phyloP scores from a whole-genome alignment of 2,113 vertebrate genomes.

The Ifrita kowaldi region DNA sequence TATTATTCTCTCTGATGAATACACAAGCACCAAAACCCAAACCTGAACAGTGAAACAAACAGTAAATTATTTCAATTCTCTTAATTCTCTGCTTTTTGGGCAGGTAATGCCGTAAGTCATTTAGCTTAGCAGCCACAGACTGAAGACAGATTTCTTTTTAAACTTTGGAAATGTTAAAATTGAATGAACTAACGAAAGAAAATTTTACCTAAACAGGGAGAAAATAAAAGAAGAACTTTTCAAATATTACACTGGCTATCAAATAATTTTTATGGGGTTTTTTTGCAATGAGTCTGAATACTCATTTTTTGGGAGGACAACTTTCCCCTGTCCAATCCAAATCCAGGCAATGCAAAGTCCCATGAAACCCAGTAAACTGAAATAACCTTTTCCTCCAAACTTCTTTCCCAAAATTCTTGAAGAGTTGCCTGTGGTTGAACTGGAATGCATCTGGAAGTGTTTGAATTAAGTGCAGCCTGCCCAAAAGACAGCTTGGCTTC shows the following conservation, averaged over 20 bases:
- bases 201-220: neutral
- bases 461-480: neutral
- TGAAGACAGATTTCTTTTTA: neutral
- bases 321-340: neutral
- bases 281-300: neutral
- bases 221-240: neutral
- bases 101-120: neutral
- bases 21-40: neutral
- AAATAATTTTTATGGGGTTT: accelerated
- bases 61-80: constrained; percentile 15
- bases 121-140: neutral
- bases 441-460: neutral
- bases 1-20: constrained; percentile 15
- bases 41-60: neutral
- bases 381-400: constrained; percentile 24
- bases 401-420: constrained; percentile 28
- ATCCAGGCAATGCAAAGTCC: neutral
- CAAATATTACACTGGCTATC: neutral
- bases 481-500: constrained; percentile 29
- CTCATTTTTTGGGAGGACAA: neutral
- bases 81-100: neutral
- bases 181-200: neutral
- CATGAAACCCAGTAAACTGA: constrained; percentile 18
- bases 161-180: neutral
- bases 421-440: neutral